phyloP scores from a whole-genome alignment of 1,140 invertebrate species.

The Diabrotica undecimpunctata region DNA sequence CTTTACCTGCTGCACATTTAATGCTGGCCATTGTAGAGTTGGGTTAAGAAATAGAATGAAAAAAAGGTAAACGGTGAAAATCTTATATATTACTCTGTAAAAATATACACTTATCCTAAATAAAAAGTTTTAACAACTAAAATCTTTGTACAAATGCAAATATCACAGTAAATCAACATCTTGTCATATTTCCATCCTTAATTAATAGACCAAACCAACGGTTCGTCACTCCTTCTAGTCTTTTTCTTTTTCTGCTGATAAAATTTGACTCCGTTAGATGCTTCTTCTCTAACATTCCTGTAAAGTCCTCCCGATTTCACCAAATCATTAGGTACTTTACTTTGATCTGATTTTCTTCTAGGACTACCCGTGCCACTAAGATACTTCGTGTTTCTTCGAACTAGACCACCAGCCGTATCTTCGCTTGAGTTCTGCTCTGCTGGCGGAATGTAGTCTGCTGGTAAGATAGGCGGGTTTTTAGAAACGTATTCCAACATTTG shows the following conservation, averaged over 20 bases:
- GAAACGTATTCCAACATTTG: constrained; percentile 25
- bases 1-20: too few species aligned
- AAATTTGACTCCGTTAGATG: constrained; percentile 41
- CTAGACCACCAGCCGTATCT: background rate
- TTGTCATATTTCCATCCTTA: too few species aligned
- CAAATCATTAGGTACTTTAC: constrained; percentile 8
- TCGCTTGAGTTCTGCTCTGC: constrained; percentile 15
- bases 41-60: too few species aligned
- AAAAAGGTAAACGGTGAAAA: too few species aligned
- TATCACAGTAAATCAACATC: background rate
- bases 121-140: background rate
- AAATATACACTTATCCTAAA: background rate
- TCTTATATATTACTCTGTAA: background rate
- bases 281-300: constrained; percentile 38
- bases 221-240: constrained; percentile 48
- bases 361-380: background rate
- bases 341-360: constrained; percentile 12
- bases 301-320: constrained; percentile 29
- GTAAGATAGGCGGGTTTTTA: constrained; percentile 41
- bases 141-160: constrained; percentile 3
- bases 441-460: constrained; percentile 2
- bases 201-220: constrained; percentile 33
- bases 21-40: too few species aligned
- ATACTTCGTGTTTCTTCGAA: background rate
- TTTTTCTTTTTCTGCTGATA: constrained; percentile 48